These are phyloP conservation scores for Rotaria macrura DNA, from an alignment of 2,888 invertebrate species.

Conservation along the genomic window DNA sequence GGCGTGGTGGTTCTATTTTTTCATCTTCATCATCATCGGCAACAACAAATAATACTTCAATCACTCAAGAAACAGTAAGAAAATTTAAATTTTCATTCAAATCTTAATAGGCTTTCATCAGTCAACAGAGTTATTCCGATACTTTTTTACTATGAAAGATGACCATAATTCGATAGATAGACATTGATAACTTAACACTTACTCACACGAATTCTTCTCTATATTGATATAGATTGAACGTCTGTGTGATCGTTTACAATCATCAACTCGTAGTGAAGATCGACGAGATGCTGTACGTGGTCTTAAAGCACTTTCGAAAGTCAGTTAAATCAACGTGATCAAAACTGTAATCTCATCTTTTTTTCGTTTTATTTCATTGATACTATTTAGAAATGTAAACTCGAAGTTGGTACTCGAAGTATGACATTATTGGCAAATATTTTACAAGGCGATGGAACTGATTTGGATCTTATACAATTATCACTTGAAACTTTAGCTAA, in stretches of 20 bases:
- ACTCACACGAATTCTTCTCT: too few relatives aligned
- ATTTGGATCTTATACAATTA: slow-evolving; percentile 80
- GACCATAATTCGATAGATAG: too few relatives aligned
- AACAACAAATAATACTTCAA: neutral
- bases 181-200: too few relatives aligned
- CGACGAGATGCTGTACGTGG: slow-evolving; percentile 89
- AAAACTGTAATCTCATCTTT: too few relatives aligned
- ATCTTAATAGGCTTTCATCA: too few relatives aligned
- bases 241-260: slow-evolving; percentile 78
- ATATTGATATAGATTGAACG: slow-evolving; percentile 62
- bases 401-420: slow-evolving; percentile 64
- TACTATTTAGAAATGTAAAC: slow-evolving; percentile 77
- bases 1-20: neutral
- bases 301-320: slow-evolving; percentile 63
- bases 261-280: slow-evolving; percentile 84
- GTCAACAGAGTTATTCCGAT: too few relatives aligned
- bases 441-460: slow-evolving; percentile 54
- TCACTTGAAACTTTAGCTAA: slow-evolving; percentile 82
- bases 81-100: neutral
- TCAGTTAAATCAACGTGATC: slow-evolving; percentile 39
- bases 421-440: neutral
- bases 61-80: neutral
- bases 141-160: too few relatives aligned
- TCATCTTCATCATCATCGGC: neutral
- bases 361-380: slow-evolving; percentile 56